Conservation (phyloP, 2,113 vertebrate species). For the Sander lucioperca region DNA sequence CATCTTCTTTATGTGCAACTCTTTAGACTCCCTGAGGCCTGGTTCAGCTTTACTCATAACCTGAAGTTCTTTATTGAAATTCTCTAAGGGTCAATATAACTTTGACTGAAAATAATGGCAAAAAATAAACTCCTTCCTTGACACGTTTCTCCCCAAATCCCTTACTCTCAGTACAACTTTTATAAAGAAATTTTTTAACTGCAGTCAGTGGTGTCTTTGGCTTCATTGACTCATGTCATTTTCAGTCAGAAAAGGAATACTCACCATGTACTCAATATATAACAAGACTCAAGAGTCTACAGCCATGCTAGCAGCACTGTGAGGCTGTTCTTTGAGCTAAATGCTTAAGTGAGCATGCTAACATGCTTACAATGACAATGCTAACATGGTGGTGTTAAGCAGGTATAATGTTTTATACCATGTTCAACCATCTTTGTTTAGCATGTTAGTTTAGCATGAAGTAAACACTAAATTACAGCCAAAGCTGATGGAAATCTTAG, state of each 20-base stretch:
- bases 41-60: slow-evolving; percentile 49
- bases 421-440: neutral
- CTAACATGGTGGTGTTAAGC: neutral
- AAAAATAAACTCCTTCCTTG: slow-evolving; percentile 21
- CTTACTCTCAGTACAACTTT: neutral
- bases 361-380: neutral
- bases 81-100: slow-evolving; percentile 59
- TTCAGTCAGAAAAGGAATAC: neutral
- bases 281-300: no score
- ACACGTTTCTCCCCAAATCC: slow-evolving; percentile 3
- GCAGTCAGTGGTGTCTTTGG: neutral
- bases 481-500: neutral
- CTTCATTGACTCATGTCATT: neutral
- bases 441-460: neutral
- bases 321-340: neutral
- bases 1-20: slow-evolving; percentile 52
- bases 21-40: slow-evolving; percentile 37
- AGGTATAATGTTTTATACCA: neutral
- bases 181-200: slow-evolving; percentile 22
- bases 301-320: neutral
- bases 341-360: neutral
- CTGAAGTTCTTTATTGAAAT: slow-evolving; percentile 52
- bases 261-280: neutral
- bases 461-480: neutral
- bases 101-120: slow-evolving; percentile 55